Conservation (phyloP, 2,797 vertebrate species). For the Takifugu ocellatus region DNA sequence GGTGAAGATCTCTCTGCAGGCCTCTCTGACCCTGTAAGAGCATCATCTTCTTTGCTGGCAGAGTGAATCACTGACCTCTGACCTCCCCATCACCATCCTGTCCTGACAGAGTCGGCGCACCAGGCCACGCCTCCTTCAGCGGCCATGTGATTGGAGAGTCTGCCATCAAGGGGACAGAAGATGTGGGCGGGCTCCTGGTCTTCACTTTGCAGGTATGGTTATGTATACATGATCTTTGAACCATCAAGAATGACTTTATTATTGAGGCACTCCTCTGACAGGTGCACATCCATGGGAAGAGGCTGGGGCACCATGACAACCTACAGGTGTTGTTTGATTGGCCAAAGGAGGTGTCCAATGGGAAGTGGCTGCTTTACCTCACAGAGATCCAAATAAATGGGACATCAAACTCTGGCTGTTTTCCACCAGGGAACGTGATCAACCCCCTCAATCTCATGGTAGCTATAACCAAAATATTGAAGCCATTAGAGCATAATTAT, state of each 20-base stretch:
- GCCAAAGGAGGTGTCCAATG: conserved; percentile 84
- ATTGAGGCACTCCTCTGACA: conserved; percentile 13
- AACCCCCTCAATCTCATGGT: conserved; percentile 84
- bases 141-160: conserved; percentile 85
- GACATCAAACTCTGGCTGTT: conserved; percentile 69
- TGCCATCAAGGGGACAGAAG: conserved; percentile 77
- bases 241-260: not conserved
- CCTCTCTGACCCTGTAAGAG: conserved; percentile 80
- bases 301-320: conserved; percentile 72
- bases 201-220: conserved; percentile 54
- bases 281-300: conserved; percentile 74
- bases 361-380: conserved; percentile 91
- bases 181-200: conserved; percentile 81
- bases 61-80: conserved; percentile 1
- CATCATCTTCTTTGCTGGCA: not conserved
- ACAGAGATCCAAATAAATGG: conserved; percentile 75
- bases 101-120: conserved; percentile 53
- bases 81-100: not conserved
- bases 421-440: conserved; percentile 71
- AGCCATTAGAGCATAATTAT: too few species aligned
- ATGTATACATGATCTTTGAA: not conserved
- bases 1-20: conserved; percentile 81
- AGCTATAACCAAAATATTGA: conserved; percentile 45
- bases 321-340: conserved; percentile 84
- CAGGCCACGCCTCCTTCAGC: conserved; percentile 75